Evolutionary conservation across 1,140 invertebrate species (phyloP).

Genomic region (Sycobia sp.): DNA sequence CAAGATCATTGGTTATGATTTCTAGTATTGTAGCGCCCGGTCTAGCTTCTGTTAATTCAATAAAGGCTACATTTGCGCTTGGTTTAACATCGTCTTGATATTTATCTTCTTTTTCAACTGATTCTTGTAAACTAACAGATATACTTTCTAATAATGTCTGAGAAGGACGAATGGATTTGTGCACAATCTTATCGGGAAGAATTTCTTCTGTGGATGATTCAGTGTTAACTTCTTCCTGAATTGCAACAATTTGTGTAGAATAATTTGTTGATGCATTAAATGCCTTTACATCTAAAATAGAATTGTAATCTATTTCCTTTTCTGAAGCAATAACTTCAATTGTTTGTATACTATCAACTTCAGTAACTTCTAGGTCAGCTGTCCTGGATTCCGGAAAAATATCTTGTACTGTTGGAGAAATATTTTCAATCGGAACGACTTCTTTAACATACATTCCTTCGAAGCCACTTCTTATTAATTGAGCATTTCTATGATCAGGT

Average conservation of each 20-base stretch:
- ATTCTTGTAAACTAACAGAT: constrained; percentile 60
- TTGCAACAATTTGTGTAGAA: constrained; percentile 53
- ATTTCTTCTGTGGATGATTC: constrained; percentile 59
- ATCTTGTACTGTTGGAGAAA: constrained; percentile 44
- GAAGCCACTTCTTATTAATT: constrained; percentile 54
- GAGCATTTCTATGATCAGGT: constrained; percentile 55
- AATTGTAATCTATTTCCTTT: constrained; percentile 55
- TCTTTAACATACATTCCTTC: constrained; percentile 65
- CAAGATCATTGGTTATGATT: constrained; percentile 63
- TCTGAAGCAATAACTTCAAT: constrained; percentile 61
- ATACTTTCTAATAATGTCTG: constrained; percentile 62
- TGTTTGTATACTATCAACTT: constrained; percentile 63
- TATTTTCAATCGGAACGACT: constrained; percentile 60
- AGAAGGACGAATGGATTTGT: constrained; percentile 55
- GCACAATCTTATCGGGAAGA: constrained; percentile 51
- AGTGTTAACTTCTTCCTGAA: constrained; percentile 60
- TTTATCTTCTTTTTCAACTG: constrained; percentile 65
- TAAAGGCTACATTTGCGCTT: constrained; percentile 58
- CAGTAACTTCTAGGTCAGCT: constrained; percentile 59
- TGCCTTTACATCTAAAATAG: constrained; percentile 48
- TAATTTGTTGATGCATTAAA: constrained; percentile 47
- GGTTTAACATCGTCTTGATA: constrained; percentile 57
- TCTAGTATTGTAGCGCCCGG: constrained; percentile 60
- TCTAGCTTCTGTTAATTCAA: constrained; percentile 61
- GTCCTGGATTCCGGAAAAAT: constrained; percentile 54